Evolutionary conservation across 2,113 vertebrate genomes (phyloP).

Genomic region (Egretta garzetta): DNA sequence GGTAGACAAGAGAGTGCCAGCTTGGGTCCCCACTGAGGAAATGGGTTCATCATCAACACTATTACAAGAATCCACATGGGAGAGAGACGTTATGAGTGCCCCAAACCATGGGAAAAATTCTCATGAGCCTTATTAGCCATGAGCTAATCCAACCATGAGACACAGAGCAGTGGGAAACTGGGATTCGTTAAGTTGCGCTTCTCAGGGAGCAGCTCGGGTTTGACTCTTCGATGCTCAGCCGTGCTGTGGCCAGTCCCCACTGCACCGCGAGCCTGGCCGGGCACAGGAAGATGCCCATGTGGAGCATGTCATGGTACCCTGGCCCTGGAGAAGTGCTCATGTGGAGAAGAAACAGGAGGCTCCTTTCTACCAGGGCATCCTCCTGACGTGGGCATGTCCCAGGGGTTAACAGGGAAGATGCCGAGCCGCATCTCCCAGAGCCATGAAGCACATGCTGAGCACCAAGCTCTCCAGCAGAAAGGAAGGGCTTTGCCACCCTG

Average conservation of each 20-base stretch:
- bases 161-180: neutral
- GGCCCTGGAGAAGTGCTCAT: neutral
- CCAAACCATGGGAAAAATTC: neutral
- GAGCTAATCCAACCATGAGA: constrained; percentile 30
- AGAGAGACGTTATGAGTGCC: neutral
- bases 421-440: neutral
- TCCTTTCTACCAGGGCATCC: neutral
- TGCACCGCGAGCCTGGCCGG: rapidly evolving
- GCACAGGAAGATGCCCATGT: neutral
- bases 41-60: neutral
- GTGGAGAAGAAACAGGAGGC: neutral
- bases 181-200: neutral
- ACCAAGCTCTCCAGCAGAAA: neutral
- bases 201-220: neutral
- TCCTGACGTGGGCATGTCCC: rapidly evolving
- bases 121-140: neutral
- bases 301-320: neutral
- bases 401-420: neutral
- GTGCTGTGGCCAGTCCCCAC: neutral
- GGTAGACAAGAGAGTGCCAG: neutral
- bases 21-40: neutral
- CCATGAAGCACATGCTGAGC: neutral
- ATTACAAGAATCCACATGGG: neutral
- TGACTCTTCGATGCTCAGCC: neutral
- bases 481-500: neutral